These are phyloP conservation scores for Camponotus vicinus DNA, from an alignment of 1,140 invertebrate genomes.

Conservation along the genomic window DNA sequence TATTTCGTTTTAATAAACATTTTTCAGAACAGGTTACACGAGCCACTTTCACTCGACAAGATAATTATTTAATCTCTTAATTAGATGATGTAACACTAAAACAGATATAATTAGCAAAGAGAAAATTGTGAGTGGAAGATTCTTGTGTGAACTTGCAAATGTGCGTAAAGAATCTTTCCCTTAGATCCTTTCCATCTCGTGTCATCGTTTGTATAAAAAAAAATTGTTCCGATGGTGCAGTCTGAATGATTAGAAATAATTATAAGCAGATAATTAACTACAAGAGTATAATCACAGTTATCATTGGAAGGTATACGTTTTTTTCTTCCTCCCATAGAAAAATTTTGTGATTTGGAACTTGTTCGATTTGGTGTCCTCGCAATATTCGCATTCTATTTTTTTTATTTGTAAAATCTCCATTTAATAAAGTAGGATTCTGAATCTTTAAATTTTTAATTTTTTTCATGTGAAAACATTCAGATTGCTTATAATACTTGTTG, in stretches of 20 bases:
- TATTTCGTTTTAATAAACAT: constrained; percentile 65
- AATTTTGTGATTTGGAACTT: constrained; percentile 24
- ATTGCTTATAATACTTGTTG: constrained; percentile 19
- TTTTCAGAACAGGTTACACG: constrained; percentile 61
- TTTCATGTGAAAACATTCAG: constrained; percentile 15
- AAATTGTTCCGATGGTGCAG: constrained; percentile 79
- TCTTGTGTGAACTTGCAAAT: constrained; percentile 54
- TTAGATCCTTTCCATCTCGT: constrained; percentile 56
- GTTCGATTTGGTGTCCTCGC: constrained; percentile 28
- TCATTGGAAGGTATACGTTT: constrained; percentile 74
- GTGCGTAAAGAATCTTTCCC: constrained; percentile 50
- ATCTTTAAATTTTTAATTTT: constrained; percentile 23
- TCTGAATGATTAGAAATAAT: constrained; percentile 75
- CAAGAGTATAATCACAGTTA: constrained; percentile 72
- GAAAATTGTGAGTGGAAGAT: constrained; percentile 34
- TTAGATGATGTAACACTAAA: constrained; percentile 20
- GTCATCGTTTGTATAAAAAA: constrained; percentile 71
- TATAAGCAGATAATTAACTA: constrained; percentile 70
- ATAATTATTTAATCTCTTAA: constrained; percentile 34
- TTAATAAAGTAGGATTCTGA: constrained; percentile 10
- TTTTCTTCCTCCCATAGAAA: constrained; percentile 20
- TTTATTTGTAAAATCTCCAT: not conserved
- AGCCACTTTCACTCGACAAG: constrained; percentile 42
- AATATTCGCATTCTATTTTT: constrained; percentile 20
- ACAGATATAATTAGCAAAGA: constrained; percentile 13